Base-by-base conservation (phyloP, 2,888 invertebrate genomes). In the Aplocera efformata region DNA sequence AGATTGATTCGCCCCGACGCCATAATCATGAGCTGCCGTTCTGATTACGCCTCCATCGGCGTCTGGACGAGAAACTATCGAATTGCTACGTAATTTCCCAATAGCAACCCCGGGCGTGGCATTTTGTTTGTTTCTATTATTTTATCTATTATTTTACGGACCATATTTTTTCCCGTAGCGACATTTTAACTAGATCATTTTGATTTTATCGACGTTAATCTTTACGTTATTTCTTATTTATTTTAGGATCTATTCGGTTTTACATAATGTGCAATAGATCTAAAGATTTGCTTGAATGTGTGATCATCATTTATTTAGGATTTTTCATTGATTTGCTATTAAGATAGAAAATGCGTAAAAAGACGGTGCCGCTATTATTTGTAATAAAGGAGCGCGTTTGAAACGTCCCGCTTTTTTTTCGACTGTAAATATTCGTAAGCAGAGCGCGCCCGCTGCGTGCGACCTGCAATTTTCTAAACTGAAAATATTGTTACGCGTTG, bases 221-320 rank as follows among this genome's bases (percentile, higher is more conserved):
- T 17, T 17, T 17, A 17, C 9, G 25, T 24, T 32, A 17, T 29
- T 32, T 17, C 7, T 40, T 52, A 51, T 52, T 52, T 53, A 50
- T 50, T 49, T 33, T 28, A 34, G 13, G 10, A 34, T 28, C 32
- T 20, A 29, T 31, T 33, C 21, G 28, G 39, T 43, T 29, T 34
- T 31, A 24, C 21, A 7, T 32, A 32, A 63, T 63, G 76, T 77
- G 78, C 78, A 77, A 79, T 77, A 71, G 69, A 44, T 54, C 44
- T 32, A 38, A 38, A 24, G 34, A 31, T 26, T 41, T 33, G 37
- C 33, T 41, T 25, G 13, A 41, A 41, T 29, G 37, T 49, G 33
- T 41, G 32, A 30, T 41, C 46, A 32, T 45, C 40, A 31, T 28
- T 42, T 56, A 47, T 48, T 29, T 29, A 40, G 30, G 6, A 24